Evolutionary conservation across 2,113 vertebrate genomes (phyloP).

Genomic region (Apteryx mantelli): DNA sequence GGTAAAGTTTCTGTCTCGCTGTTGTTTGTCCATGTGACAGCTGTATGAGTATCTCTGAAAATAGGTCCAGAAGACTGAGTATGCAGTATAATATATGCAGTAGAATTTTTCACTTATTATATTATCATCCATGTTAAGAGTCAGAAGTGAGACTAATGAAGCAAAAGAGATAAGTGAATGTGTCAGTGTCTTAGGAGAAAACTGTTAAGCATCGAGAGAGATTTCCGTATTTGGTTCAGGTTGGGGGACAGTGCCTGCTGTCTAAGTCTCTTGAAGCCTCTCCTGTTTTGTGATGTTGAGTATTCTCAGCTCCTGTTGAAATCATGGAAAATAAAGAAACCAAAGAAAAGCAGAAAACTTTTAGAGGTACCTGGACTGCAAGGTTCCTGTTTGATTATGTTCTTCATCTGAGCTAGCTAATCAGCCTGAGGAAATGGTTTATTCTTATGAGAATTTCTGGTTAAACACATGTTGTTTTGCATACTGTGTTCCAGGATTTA

Average conservation of each 20-base stretch:
- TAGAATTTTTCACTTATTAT: neutral
- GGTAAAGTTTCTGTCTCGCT: conserved; percentile 8
- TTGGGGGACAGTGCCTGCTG: neutral
- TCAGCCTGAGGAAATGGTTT: neutral
- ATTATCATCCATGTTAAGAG: neutral
- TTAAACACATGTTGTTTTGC: conserved; percentile 45
- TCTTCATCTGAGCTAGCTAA: neutral
- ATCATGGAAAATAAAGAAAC: neutral
- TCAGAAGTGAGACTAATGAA: neutral
- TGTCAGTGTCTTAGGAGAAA: neutral
- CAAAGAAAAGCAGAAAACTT: neutral
- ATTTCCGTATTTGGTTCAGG: neutral
- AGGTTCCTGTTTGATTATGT: neutral
- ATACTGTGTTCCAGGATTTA: conserved; percentile 55
- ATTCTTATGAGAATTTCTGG: conserved; percentile 59
- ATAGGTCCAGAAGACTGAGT: neutral
- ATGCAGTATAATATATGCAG: neutral
- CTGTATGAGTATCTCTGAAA: neutral
- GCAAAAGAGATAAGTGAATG: neutral
- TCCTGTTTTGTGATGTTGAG: neutral
- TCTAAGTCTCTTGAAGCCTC: neutral
- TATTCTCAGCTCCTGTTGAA: neutral
- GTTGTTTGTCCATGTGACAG: neutral
- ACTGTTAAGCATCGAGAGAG: neutral
- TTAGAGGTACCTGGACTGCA: neutral